These are phyloP conservation scores for Arnoldichthys spilopterus DNA, from an alignment of 2,797 vertebrate genomes.

Conservation along the genomic window DNA sequence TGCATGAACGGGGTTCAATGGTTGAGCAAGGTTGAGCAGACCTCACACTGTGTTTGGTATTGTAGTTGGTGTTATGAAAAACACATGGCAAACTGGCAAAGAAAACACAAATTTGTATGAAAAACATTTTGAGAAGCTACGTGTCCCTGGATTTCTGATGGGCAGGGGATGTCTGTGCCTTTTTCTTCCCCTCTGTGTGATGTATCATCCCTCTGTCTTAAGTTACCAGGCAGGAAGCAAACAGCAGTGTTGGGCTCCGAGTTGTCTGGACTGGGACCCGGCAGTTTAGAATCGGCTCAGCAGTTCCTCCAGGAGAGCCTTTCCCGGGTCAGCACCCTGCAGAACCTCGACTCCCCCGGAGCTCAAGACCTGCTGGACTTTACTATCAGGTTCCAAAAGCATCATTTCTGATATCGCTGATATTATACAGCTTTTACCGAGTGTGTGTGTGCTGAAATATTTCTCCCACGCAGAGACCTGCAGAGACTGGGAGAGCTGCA, in stretches of 20 bases:
- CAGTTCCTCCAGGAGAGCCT: slow-evolving; percentile 95
- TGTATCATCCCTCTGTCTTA: slow-evolving; percentile 56
- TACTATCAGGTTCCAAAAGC: slow-evolving; percentile 85
- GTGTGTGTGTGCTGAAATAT: neutral
- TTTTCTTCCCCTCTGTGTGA: no score
- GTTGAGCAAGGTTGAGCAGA: no score
- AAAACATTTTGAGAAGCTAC: no score
- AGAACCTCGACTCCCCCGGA: slow-evolving; percentile 89
- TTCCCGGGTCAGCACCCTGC: slow-evolving; percentile 86
- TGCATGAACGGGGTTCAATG: no score
- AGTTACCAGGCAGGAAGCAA: slow-evolving; percentile 89
- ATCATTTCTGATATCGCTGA: slow-evolving; percentile 3
- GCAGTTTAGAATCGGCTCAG: slow-evolving; percentile 88
- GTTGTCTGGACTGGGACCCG: slow-evolving; percentile 72
- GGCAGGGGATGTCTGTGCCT: neutral
- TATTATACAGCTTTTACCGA: neutral
- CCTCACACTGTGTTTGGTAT: no score
- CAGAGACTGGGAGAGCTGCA: slow-evolving; percentile 93
- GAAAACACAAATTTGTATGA: no score
- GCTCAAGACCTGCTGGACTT: slow-evolving; percentile 92
- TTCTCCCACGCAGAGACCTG: slow-evolving; percentile 82
- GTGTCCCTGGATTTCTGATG: neutral
- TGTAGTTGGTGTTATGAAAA: no score
- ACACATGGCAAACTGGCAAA: no score
- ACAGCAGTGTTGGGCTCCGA: slow-evolving; percentile 67